A percentile compares a stretch with the other conserved stretches of the same genome.
These are phyloP conservation scores for Nerophis ophidion DNA, from an alignment of 2,113 vertebrate genomes.

Conservation along the genomic window DNA sequence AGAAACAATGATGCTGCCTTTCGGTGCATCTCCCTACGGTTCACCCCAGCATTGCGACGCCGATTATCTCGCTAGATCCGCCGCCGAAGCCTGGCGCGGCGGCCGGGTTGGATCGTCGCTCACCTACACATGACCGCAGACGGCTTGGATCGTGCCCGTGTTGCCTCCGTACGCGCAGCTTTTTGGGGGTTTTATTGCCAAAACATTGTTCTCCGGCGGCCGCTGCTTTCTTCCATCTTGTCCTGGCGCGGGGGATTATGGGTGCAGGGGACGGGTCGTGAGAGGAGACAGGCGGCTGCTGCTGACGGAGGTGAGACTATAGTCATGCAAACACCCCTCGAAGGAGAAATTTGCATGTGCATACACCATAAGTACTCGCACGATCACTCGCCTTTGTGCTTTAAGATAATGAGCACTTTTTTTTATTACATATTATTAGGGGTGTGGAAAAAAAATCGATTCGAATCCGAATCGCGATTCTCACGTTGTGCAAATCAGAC, in stretches of 20 bases:
- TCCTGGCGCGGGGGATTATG: conserved; percentile 76
- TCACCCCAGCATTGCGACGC: conserved; percentile 33
- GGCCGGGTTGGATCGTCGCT: conserved; percentile 25
- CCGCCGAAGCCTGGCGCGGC: neutral
- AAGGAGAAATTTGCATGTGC: neutral
- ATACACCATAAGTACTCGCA: too few relatives aligned
- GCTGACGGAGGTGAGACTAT: neutral
- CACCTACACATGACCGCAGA: conserved; percentile 72
- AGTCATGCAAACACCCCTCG: too few relatives aligned
- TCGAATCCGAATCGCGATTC: too few relatives aligned
- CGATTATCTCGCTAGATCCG: conserved; percentile 28
- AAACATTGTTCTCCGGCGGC: conserved; percentile 78
- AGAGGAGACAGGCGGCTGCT: conserved; percentile 70
- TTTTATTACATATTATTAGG: too few relatives aligned
- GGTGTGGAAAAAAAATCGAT: too few relatives aligned
- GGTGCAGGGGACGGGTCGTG: conserved; percentile 76
- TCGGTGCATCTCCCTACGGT: conserved; percentile 46
- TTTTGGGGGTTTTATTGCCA: conserved; percentile 67
- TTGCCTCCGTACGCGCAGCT: conserved; percentile 46
- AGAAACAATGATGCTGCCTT: conserved; percentile 76
- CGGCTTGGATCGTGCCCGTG: conserved; percentile 48
- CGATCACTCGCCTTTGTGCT: too few relatives aligned
- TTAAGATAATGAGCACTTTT: too few relatives aligned
- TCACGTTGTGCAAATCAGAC: too few relatives aligned
- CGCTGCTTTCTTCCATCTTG: conserved; percentile 79